A percentile compares a stretch with the other conserved stretches of the same genome.
Conservation (phyloP, 2,113 vertebrate genomes). For the Butorides virescens region DNA sequence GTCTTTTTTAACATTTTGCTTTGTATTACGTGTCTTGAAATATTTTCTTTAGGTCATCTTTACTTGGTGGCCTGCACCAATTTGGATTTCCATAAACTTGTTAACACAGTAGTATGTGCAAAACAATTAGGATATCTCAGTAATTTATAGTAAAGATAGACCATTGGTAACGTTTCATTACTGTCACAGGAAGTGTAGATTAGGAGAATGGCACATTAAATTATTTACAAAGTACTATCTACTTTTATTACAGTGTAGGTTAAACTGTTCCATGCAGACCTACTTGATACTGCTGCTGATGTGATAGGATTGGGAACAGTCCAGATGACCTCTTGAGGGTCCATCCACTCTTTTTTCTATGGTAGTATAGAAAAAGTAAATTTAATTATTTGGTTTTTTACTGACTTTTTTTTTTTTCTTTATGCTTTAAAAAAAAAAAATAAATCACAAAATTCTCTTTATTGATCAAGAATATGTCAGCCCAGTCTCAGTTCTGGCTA, state of each 20-base stretch:
- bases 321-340: neutral
- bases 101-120: neutral
- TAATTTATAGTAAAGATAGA: neutral
- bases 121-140: neutral
- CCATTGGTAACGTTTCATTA: neutral
- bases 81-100: neutral
- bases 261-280: neutral
- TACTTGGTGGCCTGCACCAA: neutral
- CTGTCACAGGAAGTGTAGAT: neutral
- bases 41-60: neutral
- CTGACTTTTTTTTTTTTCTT: neutral
- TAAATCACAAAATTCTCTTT: neutral
- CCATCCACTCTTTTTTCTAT: neutral
- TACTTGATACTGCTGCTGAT: neutral
- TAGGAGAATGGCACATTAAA: neutral
- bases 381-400: neutral
- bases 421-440: neutral
- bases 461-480: neutral
- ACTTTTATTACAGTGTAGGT: neutral
- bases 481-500: neutral
- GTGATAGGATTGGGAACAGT: neutral
- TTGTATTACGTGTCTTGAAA: neutral
- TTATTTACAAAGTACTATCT: neutral
- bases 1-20: neutral
- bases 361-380: neutral